Conservation (phyloP, 2,113 vertebrate species). For the Periophthalmus modestus region DNA sequence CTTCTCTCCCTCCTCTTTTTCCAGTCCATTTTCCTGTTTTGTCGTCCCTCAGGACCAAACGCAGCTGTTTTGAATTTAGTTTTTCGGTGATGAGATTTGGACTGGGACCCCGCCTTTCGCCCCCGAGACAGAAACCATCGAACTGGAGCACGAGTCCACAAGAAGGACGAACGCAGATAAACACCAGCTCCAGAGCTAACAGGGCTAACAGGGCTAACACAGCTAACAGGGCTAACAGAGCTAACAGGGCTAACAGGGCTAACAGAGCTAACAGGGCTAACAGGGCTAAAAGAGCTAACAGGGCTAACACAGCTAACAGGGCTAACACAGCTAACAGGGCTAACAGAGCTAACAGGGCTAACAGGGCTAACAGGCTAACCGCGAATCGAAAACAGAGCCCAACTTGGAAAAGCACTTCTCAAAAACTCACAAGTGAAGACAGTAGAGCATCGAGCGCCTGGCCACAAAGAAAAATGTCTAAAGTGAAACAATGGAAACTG, state of each 20-base stretch:
- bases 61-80: conserved; percentile 70
- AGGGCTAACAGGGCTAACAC: too few species aligned
- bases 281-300: too few species aligned
- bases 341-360: too few species aligned
- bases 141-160: not conserved
- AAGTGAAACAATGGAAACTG: not conserved
- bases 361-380: too few species aligned
- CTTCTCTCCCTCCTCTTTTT: not conserved
- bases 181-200: conserved; percentile 1
- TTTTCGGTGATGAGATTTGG: conserved; percentile 43
- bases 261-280: too few species aligned
- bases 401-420: conserved; percentile 29
- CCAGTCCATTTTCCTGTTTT: not conserved
- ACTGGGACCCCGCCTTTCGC: conserved; percentile 53
- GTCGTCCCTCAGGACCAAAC: conserved; percentile 16
- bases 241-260: too few species aligned
- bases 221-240: too few species aligned
- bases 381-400: conserved; percentile 34
- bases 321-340: not conserved
- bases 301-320: too few species aligned
- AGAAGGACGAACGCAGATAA: conserved; percentile 24
- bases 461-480: not conserved
- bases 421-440: not conserved
- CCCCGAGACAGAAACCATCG: conserved; percentile 51
- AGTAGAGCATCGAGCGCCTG: not conserved